Base-by-base conservation (phyloP, 2,888 invertebrate species). In the Dromius quadrimaculatus region DNA sequence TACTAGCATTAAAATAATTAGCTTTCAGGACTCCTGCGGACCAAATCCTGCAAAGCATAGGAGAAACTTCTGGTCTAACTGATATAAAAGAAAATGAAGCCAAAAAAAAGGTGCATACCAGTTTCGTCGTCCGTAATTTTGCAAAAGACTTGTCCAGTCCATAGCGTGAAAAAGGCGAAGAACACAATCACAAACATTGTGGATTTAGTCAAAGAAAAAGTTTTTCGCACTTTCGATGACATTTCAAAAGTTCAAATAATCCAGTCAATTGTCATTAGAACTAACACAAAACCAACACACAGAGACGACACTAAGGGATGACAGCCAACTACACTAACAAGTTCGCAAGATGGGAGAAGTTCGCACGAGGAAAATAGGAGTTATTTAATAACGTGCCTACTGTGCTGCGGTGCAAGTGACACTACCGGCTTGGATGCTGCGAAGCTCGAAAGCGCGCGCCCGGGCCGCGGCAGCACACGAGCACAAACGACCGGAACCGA, bases 71-170 rank as follows among this genome's bases (percentile, higher is more conserved):
- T n/a, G n/a, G n/a, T n/a, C n/a, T n/a, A n/a, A n/a, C n/a, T n/a
- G n/a, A n/a, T n/a, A n/a, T n/a, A n/a, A n/a, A n/a, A n/a, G 38
- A 38, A 59, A 15, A 15, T 13, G 17, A 19, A 19, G 47, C 9
- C n/a, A 38, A 22, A 19, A 23, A 34, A 43, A 62, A 15, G 57
- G 17, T 28, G 62, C 70, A 34, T 70, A 70, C 70, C 70, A 70
- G 70, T 70, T 62, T 70, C 70, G 22, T 70, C 70, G 45, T 70
- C 70, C 28, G 62, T 70, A 62, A 70, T 70, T 70, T 70, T 70
- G 36, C 45, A 43, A 15, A 57, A 41, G 28, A 54, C 68, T 11
- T 22, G 41, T 11, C 38, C 54, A 41, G 57, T 50, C 66, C 66
- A 66, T n/a, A 66, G 23, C 5, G 57, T 17, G 19, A 68, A 59